Percentiles rank a stretch among this genome's conserved stretches.
phyloP scores from a whole-genome alignment of 2,888 invertebrate genomes.

The Aporophyla lueneburgensis region DNA sequence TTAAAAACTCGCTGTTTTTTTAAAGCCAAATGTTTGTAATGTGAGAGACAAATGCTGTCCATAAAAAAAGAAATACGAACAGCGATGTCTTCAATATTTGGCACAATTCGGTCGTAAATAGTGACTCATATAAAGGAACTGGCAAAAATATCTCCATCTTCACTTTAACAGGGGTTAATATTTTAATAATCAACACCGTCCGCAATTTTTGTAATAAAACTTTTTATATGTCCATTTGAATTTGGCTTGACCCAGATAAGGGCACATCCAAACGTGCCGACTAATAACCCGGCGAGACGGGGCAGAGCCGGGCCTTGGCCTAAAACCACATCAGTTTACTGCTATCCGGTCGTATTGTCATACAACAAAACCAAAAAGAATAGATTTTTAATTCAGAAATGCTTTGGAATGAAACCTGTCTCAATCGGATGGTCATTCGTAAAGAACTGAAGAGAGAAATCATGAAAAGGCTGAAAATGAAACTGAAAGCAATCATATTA shows the following conservation, averaged over 20 bases:
- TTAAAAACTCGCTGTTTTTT: slow-evolving; percentile 18
- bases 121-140: slow-evolving; percentile 18
- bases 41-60: slow-evolving; percentile 17
- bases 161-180: slow-evolving; percentile 28
- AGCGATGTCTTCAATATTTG: slow-evolving; percentile 28
- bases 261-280: slow-evolving; percentile 68
- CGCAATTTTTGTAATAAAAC: slow-evolving; percentile 60
- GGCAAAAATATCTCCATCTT: slow-evolving; percentile 25
- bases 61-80: slow-evolving; percentile 16
- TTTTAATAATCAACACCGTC: slow-evolving; percentile 21
- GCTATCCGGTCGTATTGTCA: slow-evolving; percentile 48
- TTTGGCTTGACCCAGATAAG: slow-evolving; percentile 75
- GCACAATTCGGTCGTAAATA: slow-evolving; percentile 23
- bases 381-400: slow-evolving; percentile 7
- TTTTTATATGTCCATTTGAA: slow-evolving; percentile 42
- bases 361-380: slow-evolving; percentile 52
- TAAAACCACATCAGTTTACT: slow-evolving; percentile 64
- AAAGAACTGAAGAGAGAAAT: not conserved
- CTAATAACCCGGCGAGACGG: slow-evolving; percentile 76
- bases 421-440: not conserved
- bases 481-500: not conserved
- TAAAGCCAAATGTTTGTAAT: slow-evolving; percentile 19
- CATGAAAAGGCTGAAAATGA: not conserved
- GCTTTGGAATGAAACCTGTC: slow-evolving; percentile 19
- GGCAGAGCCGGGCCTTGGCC: slow-evolving; percentile 80